A percentile compares a stretch with the other conserved stretches of the same genome.
phyloP scores from a whole-genome alignment of 2,888 invertebrate species.

The Philopedon plagiatum region DNA sequence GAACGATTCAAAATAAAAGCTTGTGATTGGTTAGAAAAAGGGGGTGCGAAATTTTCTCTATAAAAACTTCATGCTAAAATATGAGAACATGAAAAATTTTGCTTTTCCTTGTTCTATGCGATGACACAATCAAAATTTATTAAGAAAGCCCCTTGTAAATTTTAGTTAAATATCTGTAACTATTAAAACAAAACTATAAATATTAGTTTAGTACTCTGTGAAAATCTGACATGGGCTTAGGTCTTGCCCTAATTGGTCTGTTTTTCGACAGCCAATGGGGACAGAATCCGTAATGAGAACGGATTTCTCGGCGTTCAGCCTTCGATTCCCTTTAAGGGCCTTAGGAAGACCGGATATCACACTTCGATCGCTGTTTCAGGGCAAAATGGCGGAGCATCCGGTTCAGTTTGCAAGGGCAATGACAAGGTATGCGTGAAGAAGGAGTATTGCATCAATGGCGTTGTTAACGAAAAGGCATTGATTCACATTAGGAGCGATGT shows the following conservation, averaged over 20 bases:
- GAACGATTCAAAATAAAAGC: too few relatives aligned
- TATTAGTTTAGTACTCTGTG: too few relatives aligned
- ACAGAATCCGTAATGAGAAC: conserved; percentile 59
- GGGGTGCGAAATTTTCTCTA: too few relatives aligned
- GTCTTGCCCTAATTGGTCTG: conserved; percentile 43
- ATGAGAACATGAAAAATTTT: too few relatives aligned
- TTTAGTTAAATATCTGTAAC: too few relatives aligned
- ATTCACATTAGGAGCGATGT: conserved; percentile 67
- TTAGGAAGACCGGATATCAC: conserved; percentile 54
- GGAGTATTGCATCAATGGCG: conserved; percentile 75
- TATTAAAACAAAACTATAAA: too few relatives aligned
- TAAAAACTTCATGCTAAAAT: too few relatives aligned
- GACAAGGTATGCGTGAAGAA: conserved; percentile 76
- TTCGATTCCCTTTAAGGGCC: conserved; percentile 56
- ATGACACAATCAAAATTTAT: too few relatives aligned
- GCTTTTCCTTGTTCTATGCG: too few relatives aligned
- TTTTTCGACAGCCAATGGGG: conserved; percentile 60
- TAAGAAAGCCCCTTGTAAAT: too few relatives aligned
- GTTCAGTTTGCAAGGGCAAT: conserved; percentile 71
- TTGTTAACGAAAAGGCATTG: conserved; percentile 66
- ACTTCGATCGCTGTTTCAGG: conserved; percentile 51
- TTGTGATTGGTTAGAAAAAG: too few relatives aligned
- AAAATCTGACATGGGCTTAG: not conserved
- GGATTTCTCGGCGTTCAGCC: conserved; percentile 67
- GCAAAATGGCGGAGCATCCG: conserved; percentile 35